Base-by-base conservation (phyloP, 2,888 invertebrate genomes). In the Drosophila siamana region DNA sequence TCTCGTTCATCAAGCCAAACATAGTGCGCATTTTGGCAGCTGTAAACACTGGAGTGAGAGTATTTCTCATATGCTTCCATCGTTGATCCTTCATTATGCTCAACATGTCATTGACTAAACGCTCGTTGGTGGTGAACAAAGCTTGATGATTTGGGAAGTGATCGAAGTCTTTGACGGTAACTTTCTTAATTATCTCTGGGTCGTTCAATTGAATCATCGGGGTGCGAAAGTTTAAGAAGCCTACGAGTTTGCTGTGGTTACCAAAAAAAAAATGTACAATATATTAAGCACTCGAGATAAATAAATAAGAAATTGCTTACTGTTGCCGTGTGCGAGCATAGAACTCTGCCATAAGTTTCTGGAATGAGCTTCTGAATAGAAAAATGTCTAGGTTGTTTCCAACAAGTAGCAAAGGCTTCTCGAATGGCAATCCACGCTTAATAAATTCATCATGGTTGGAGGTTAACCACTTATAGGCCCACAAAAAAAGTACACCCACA, bases 21-120 rank as follows among this genome's bases (percentile, higher is more conserved):
- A 94, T 93, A 61, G 92, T 90, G 4, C 92, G 91, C 69, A 93
- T 93, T 86, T 93, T 93, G 43, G 93, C 92, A 48, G 93, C 93
- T 11, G 93, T 93, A 75, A 93, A 93, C 0, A 92, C 92, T 1
- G 93, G 93, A 41, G 93, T 93, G 2, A 93, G 64, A 0, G 92
- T 92, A 5, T 89, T 77, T 33, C 93, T 74, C 92, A 93, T 92
- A 7, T 92, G 86, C 19, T 80, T 81, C 90, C 90, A 90, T 33
- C 82, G 80, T 41, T 90, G 78, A 55, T 86, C 89, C 4, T 68
- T 70, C 61, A 90, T 59, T 0, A 69, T 24, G n/a, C 66, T 72
- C 11, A 91, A 59, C 77, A 81, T 79, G 26, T 80, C 80, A 1
- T 90, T 91, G 28, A 93, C 89, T 2, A 93, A 67, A 0, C 92